Evolutionary conservation across 2,888 invertebrate genomes (phyloP).

Genomic region (Idaea biselata): DNA sequence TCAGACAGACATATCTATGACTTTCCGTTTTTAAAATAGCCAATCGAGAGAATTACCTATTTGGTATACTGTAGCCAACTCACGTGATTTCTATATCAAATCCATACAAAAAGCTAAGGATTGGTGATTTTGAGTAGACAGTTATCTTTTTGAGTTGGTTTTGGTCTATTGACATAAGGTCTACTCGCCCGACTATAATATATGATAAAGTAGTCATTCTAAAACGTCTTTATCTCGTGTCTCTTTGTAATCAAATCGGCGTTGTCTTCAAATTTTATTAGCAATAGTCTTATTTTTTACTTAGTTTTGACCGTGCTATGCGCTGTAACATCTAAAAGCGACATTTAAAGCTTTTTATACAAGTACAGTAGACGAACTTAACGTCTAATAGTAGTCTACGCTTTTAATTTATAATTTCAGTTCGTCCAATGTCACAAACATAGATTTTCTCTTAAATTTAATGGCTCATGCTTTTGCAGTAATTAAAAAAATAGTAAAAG

Average conservation of each 20-base stretch:
- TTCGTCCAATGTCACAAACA: neutral
- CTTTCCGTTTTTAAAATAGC: too few relatives aligned
- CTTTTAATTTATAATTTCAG: constrained; percentile 8
- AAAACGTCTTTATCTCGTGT: too few relatives aligned
- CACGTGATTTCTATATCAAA: too few relatives aligned
- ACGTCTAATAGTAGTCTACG: constrained; percentile 1
- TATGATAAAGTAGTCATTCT: too few relatives aligned
- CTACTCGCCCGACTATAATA: too few relatives aligned
- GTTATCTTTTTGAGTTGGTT: too few relatives aligned
- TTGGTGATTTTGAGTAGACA: too few relatives aligned
- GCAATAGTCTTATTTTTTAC: neutral
- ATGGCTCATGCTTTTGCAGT: neutral
- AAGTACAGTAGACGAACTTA: constrained; percentile 8
- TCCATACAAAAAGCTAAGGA: too few relatives aligned
- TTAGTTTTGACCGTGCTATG: constrained; percentile 5
- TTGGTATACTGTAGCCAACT: too few relatives aligned
- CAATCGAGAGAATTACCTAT: too few relatives aligned
- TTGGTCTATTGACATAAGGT: too few relatives aligned
- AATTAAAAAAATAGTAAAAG: neutral
- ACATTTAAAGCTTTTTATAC: constrained; percentile 12
- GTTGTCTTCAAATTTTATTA: neutral
- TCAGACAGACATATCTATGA: too few relatives aligned
- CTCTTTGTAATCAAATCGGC: neutral
- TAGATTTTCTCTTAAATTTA: neutral
- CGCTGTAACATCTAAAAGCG: constrained; percentile 8